Evolutionary conservation across 53 echinoderm and acorn worm genomes (phyloP).

Genomic region (Paracentrotus lividus): DNA sequence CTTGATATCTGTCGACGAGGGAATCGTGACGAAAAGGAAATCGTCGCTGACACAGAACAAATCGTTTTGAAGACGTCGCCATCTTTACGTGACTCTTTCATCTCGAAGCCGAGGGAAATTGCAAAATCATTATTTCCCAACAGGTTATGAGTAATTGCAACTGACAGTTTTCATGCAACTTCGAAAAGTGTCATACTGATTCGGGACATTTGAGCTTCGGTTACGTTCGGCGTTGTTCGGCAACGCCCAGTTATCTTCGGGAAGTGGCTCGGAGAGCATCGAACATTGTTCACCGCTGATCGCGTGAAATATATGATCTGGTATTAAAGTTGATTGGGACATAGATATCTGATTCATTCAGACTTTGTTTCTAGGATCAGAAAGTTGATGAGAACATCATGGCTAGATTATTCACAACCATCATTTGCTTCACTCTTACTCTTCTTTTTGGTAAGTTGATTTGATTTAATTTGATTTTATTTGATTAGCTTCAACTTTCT

Average conservation of each 20-base stretch:
- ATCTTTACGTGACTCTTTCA: conserved; percentile 18
- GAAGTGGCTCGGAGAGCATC: neutral
- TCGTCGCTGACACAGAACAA: conserved; percentile 38
- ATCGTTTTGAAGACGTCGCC: conserved; percentile 21
- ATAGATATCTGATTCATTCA: neutral
- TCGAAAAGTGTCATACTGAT: neutral
- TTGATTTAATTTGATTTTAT: no score
- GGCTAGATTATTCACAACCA: neutral
- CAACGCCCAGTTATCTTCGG: neutral
- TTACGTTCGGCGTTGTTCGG: neutral
- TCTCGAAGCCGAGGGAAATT: neutral
- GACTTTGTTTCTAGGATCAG: neutral
- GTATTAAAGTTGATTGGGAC: neutral
- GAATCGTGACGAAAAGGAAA: conserved; percentile 35
- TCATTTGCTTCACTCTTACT: neutral
- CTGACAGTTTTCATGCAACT: neutral
- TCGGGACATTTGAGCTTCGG: neutral
- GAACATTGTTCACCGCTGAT: neutral
- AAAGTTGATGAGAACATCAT: neutral
- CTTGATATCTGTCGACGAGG: conserved; percentile 4
- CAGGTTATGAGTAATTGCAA: neutral
- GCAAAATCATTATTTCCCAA: conserved; percentile 36
- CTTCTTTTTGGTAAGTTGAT: conserved; percentile 1
- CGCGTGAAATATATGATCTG: neutral
- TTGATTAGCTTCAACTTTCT: no score